Base-by-base conservation (phyloP, 2,888 invertebrate genomes). In the Chelonus formosanus region DNA sequence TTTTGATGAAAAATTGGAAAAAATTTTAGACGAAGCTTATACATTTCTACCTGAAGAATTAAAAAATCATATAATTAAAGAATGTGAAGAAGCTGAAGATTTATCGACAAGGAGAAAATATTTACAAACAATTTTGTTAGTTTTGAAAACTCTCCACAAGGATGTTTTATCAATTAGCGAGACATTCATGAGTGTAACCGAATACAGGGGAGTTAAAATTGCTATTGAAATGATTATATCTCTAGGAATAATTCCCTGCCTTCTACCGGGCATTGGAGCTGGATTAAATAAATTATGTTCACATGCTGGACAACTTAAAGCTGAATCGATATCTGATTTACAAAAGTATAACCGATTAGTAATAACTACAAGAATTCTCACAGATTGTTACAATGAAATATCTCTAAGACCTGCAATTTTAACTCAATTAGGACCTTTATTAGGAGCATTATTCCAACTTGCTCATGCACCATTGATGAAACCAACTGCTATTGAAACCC, bases 361-460 rank as follows among this genome's bases (percentile, higher is more conserved):
- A 72, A 89, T 67, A 84, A 88, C 58, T 83, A 88, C 71, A 86
- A 88, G 84, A 79, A 90, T 65, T 86, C 86, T 78, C 88, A 88
- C 79, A 3, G 65, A 74, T n/a, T 75, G 76, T 58, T 79, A 75
- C 31, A 64, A 76, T 10, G 74, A 80, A 53, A 48, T 67, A 44
- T 62, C 72, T 5, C 69, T 82, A 54, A 75, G 76, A 55, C 71
- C 78, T 34, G 75, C 73, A 20, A 65, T 81, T 36, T 35, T 81
- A 55, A 67, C 71, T 34, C 76, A 79, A 59, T 31, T 83, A 7
- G 78, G 78, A 36, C 70, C 77, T 4, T 85, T 92, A 71, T 82
- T 94, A 59, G 90, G 90, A 65, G 89, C 88, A 3, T 82, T 92
- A 36, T 88, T 92, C 73, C 93, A 93, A 82, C 83, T 93, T 57